These are phyloP conservation scores for Cybosia mesomella DNA, from an alignment of 2,888 invertebrate genomes.

Conservation along the genomic window DNA sequence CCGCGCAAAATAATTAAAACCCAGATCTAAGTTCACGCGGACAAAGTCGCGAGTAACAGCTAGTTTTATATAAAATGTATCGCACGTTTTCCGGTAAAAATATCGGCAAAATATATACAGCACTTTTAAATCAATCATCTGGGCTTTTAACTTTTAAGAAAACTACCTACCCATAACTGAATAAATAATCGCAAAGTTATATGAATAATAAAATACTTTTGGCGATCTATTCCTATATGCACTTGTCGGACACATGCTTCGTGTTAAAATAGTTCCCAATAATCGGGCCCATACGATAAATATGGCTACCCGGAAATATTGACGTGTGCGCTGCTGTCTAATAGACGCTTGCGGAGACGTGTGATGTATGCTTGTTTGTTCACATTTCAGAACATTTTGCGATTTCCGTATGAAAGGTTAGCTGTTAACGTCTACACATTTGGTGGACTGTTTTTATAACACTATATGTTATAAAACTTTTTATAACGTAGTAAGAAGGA, in stretches of 20 bases:
- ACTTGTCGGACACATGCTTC: constrained; percentile 27
- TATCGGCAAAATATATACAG: background rate
- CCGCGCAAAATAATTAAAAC: too few species aligned
- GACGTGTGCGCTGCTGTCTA: constrained; percentile 38
- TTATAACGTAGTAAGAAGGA: background rate
- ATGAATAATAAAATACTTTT: constrained; percentile 20
- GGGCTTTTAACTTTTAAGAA: constrained; percentile 10
- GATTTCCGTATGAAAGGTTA: constrained; percentile 18
- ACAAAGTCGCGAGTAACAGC: too few species aligned
- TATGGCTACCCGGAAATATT: constrained; percentile 47
- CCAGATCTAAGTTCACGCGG: too few species aligned
- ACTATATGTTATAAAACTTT: too few species aligned
- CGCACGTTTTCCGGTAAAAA: background rate
- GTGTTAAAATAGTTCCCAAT: constrained; percentile 42
- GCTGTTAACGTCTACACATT: background rate
- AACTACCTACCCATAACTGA: constrained; percentile 7
- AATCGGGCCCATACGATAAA: constrained; percentile 40
- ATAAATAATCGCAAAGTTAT: constrained; percentile 15
- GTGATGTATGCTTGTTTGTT: constrained; percentile 28
- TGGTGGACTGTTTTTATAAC: too few species aligned
- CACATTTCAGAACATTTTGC: constrained; percentile 20
- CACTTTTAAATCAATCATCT: background rate
- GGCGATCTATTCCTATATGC: constrained; percentile 21
- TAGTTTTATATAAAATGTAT: background rate
- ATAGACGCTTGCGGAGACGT: constrained; percentile 21